Conservation (phyloP, 2,888 invertebrate species). For the Macaria liturata region DNA sequence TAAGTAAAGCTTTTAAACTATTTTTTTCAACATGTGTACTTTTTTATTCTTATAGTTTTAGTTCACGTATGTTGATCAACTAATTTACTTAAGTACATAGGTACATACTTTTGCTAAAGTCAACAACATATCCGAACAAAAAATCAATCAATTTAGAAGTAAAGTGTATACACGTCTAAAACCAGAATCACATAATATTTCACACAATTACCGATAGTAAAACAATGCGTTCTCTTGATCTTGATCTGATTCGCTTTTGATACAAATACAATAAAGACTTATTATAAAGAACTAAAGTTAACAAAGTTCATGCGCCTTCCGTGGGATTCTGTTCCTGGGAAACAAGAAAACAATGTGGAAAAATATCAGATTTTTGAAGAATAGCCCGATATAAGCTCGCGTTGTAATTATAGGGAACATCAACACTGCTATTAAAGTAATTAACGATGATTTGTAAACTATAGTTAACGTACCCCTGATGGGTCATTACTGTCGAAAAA, state of each 20-base stretch:
- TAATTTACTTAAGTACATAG: too few species aligned
- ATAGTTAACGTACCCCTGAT: neutral
- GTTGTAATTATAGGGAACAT: slow-evolving; percentile 21
- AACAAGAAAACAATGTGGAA: slow-evolving; percentile 24
- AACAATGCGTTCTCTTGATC: slow-evolving; percentile 19
- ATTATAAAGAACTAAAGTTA: slow-evolving; percentile 12
- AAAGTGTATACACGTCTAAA: neutral
- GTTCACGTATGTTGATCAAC: too few species aligned
- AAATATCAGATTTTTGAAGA: slow-evolving; percentile 25
- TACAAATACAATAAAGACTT: slow-evolving; percentile 1
- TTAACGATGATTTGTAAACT: neutral
- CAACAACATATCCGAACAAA: too few species aligned
- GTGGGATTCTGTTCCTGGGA: slow-evolving; percentile 32
- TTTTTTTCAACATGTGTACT: too few species aligned
- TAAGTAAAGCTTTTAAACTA: too few species aligned
- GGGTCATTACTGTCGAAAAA: neutral
- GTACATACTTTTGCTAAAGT: too few species aligned
- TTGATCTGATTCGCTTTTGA: slow-evolving; percentile 21
- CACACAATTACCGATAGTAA: slow-evolving; percentile 16
- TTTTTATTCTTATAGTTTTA: too few species aligned
- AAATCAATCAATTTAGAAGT: too few species aligned
- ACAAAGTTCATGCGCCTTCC: slow-evolving; percentile 25
- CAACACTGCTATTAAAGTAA: slow-evolving; percentile 13
- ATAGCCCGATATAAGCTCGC: slow-evolving; percentile 8
- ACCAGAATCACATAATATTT: slow-evolving; percentile 15